Evolutionary conservation across 2,888 invertebrate species (phyloP), one percentile per base, ranked within the genome.

Genomic region (Acronicta alni): DNA sequence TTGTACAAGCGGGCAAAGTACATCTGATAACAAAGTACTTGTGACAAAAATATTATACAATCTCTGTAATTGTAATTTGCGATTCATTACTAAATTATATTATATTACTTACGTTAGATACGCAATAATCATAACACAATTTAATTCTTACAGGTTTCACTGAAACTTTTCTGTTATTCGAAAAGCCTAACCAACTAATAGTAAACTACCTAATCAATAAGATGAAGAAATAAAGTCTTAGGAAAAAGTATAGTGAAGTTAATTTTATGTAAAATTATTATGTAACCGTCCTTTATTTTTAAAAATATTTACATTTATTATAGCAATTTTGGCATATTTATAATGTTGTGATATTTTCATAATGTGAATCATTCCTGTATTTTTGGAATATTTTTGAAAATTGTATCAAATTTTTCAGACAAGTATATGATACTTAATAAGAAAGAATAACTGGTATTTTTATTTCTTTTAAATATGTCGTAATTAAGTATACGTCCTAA

Each of bases 321-420:
- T 89, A 91, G 88, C 81, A 83, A 75, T 89, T 91, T 91, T 91
- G 91, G 91, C 88, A 85, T 89, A 90, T 92, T 91, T 92, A 88
- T 89, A 86, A 91, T 90, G 86, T 89, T 87, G 88, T 91, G 86
- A 89, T 92, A 90, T 92, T 91, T 88, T 89, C 89, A 88, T 91
- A 89, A 88, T 90, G 90, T 90, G 88, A 89, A 88, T 91, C 87
- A 90, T 88, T 85, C 82, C 88, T 90, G 90, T 90, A 89, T 89
- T 89, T 88, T 89, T 91, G 85, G 88, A 88, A 88, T 86, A 85
- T 90, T 88, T 93, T 91, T 88, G 84, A 89, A 87, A 86, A 86
- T 84, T 91, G 87, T 92, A 89, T 89, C 58, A 91, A 91, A 89
- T 90, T 89, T 93, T 92, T 92, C 89, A 82, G 89, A 91, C 84